Base-by-base conservation (phyloP, 2,888 invertebrate species). In the Linyphia triangularis region DNA sequence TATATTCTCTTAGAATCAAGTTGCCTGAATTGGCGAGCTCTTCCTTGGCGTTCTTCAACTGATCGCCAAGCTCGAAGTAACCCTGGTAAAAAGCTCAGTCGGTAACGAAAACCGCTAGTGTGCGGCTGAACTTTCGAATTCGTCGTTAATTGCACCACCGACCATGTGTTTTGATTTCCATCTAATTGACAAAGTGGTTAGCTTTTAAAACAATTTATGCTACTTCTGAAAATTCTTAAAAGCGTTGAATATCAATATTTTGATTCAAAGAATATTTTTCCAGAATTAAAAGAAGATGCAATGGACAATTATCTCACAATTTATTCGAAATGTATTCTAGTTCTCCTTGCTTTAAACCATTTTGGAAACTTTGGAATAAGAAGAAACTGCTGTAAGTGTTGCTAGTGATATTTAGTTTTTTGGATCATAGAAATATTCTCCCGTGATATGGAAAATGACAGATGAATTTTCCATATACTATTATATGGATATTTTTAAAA, bases 61-160 rank as follows among this genome's bases (percentile, higher is more conserved):
- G 57, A 30, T 9, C 33, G 57, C 22, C 16, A 37, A 40, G 24
- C 2, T 24, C 22, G 26, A 43, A 33, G 84, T 59, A 84, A 84
- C 75, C 85, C 85, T 79, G 63, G 16, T 22, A 26, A 24, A 22
- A 6, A 40, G 30, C 24, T 59, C 85, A 85, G 85, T 85, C 85
- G 85, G 85, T 85, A 85, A 79, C 85, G 70, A 65, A 78, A 79
- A 63, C 33, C 79, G 37, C 43, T 37, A 69, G 63, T 51, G 33
- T 19, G 30, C 73, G 83, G 83, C 22, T n/a, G 43, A 16, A 19
- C 65, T 43, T 30, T 3, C 65, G 65, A 30, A 65, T 43, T 30
- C 37, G 65, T 28, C 22, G 26, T 26, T 43, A 26, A 77, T 61
- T 65, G 28, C 22, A 65, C 28, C 65, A 19, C 24, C 51, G 37